Percentiles rank a stretch among this genome's conserved stretches.
phyloP scores from a whole-genome alignment of 2,113 vertebrate species.

The Blennius ocellaris region DNA sequence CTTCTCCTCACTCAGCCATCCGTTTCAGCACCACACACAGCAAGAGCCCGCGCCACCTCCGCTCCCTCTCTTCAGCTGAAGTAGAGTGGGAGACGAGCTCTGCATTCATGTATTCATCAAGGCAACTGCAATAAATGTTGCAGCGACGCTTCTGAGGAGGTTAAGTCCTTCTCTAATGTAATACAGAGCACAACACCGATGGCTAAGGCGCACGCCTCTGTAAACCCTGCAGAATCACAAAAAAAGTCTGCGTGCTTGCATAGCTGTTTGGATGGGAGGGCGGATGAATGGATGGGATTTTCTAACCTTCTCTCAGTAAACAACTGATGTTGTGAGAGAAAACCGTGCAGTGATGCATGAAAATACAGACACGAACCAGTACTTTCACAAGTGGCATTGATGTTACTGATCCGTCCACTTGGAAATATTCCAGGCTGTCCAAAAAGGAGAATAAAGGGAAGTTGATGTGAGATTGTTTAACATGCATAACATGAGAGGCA shows the following conservation, averaged over 20 bases:
- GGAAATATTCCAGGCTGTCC: slow-evolving; percentile 80
- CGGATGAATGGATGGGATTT: slow-evolving; percentile 52
- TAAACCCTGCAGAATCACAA: slow-evolving; percentile 47
- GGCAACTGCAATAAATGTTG: slow-evolving; percentile 56
- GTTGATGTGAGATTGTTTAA: slow-evolving; percentile 62
- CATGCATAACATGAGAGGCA: slow-evolving; percentile 43
- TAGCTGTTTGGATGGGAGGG: slow-evolving; percentile 55
- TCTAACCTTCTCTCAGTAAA: slow-evolving; percentile 55
- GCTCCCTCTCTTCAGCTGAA: slow-evolving; percentile 67
- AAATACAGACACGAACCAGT: slow-evolving; percentile 43
- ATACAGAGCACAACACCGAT: slow-evolving; percentile 42
- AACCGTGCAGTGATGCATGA: slow-evolving; percentile 12
- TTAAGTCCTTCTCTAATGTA: slow-evolving; percentile 31
- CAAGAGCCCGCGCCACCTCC: slow-evolving; percentile 61
- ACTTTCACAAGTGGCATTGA: slow-evolving; percentile 69
- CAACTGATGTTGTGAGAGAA: slow-evolving; percentile 46
- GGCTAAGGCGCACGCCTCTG: slow-evolving; percentile 32
- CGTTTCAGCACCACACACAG: slow-evolving; percentile 71
- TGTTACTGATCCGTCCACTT: slow-evolving; percentile 82
- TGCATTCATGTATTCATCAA: slow-evolving; percentile 58
- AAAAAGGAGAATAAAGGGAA: slow-evolving; percentile 79
- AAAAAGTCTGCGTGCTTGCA: slow-evolving; percentile 47
- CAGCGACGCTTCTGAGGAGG: slow-evolving; percentile 35
- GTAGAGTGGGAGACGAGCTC: slow-evolving; percentile 61
- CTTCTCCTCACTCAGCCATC: slow-evolving; percentile 63